phyloP scores from a whole-genome alignment of 2,888 invertebrate genomes.

The Allacma fusca region DNA sequence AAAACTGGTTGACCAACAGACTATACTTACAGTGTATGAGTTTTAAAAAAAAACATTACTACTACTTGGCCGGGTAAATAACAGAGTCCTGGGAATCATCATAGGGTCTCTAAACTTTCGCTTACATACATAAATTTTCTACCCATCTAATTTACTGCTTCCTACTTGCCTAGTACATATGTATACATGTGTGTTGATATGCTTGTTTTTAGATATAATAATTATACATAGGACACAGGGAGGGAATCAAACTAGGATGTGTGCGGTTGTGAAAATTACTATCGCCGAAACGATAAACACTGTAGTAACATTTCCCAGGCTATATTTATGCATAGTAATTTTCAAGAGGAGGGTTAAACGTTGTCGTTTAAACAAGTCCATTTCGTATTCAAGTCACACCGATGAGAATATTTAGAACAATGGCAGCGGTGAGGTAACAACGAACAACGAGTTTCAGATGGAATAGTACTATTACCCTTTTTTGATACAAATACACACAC shows the following conservation, averaged over 20 bases:
- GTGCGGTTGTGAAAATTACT: slow-evolving; percentile 11
- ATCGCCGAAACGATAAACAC: not conserved
- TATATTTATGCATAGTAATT: not conserved
- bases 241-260: not conserved
- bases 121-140: not conserved
- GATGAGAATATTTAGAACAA: not conserved
- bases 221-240: not conserved
- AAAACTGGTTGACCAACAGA: not conserved
- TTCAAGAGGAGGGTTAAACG: not conserved
- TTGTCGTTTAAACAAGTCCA: not conserved
- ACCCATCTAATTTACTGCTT: not conserved
- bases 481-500: too few species aligned
- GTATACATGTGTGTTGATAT: too few species aligned
- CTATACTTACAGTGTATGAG: too few species aligned
- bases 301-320: not conserved
- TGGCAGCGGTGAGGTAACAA: not conserved
- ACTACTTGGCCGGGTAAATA: not conserved
- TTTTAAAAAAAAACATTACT: not conserved
- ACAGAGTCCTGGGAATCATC: not conserved
- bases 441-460: not conserved
- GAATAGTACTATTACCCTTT: not conserved
- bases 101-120: not conserved
- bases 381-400: slow-evolving; percentile 5
- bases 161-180: not conserved
- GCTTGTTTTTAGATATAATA: too few species aligned